Base-by-base conservation (phyloP, 2,888 invertebrate genomes). In the Neoitamus cyanurus region DNA sequence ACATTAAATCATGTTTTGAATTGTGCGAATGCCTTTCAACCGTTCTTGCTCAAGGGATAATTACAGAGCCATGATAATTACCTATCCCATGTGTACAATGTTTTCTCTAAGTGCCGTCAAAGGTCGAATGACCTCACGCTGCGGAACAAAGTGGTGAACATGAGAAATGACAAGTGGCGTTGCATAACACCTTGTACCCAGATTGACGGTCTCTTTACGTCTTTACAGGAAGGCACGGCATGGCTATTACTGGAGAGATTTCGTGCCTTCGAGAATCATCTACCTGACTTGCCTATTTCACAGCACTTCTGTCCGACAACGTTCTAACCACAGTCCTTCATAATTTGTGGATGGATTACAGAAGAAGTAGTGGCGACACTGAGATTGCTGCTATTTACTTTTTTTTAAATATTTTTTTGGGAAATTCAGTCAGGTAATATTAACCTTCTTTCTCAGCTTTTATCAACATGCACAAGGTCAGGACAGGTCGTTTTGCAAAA, bases 91-190 rank as follows among this genome's bases (percentile, higher is more conserved):
- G 58, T 58, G 58, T 58, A 58, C 58, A 58, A 58, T 58, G 58
- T 58, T 58, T 58, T 25, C 58, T 15, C 58, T 58, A 58, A 58
- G 25, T 58, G 58, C 58, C 58, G 58, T 58, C 58, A 58, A 58
- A 58, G 58, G 58, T 58, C 58, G 58, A 58, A 58, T 58, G 58
- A 58, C 58, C 58, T 58, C 58, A 58, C 25, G 20, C 58, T 25
- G 58, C 25, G 58, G 58, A 58, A 58, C 58, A 58, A 58, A 58
- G 58, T 58, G 15, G 58, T 58, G 58, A 58, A 58, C 58, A 58
- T 58, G 58, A 20, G 58, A 58, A 58, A 58, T 58, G 58, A 58
- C 58, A 58, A 58, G 58, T 58, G 58, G 58, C 58, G 58, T 58
- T 58, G 58, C 58, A 58, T 58, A 58, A 58, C 58, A 58, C 58